phyloP scores from a whole-genome alignment of 2,888 invertebrate species.

The Thera britannica region DNA sequence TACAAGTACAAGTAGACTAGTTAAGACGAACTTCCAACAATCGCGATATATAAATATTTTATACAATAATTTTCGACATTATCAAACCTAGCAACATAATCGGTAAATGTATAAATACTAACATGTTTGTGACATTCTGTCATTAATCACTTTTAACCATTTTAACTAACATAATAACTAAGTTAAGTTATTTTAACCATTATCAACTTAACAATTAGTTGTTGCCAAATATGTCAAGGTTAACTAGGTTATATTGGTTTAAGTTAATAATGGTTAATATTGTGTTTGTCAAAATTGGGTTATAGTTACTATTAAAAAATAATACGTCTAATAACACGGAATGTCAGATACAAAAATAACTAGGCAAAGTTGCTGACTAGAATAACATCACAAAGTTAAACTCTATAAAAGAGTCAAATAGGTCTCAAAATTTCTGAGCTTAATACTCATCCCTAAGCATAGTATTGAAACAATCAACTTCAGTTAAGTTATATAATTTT shows the following conservation, averaged over 20 bases:
- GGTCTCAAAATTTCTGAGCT: too few relatives aligned
- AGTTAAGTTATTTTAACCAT: neutral
- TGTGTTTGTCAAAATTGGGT: conserved; percentile 15
- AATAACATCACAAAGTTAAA: conserved; percentile 29
- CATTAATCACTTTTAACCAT: conserved; percentile 12
- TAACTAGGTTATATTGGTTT: neutral
- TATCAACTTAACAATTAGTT: neutral
- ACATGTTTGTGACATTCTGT: conserved; percentile 47
- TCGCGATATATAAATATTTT: conserved; percentile 42
- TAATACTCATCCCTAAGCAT: too few relatives aligned
- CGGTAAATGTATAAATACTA: conserved; percentile 51
- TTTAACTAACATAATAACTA: conserved; percentile 10
- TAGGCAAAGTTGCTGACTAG: conserved; percentile 29
- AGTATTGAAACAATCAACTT: neutral
- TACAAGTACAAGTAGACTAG: conserved; percentile 57
- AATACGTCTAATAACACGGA: conserved; percentile 23
- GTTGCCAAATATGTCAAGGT: neutral
- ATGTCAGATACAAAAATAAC: conserved; percentile 33
- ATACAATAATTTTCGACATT: conserved; percentile 53
- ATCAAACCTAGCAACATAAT: conserved; percentile 56
- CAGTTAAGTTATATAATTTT: neutral
- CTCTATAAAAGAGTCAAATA: conserved; percentile 2
- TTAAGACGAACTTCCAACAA: conserved; percentile 33
- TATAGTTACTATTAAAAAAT: conserved; percentile 8
- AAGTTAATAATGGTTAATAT: conserved; percentile 3